phyloP scores from a whole-genome alignment of 2,888 invertebrate species.

The Nomada fabriciana region DNA sequence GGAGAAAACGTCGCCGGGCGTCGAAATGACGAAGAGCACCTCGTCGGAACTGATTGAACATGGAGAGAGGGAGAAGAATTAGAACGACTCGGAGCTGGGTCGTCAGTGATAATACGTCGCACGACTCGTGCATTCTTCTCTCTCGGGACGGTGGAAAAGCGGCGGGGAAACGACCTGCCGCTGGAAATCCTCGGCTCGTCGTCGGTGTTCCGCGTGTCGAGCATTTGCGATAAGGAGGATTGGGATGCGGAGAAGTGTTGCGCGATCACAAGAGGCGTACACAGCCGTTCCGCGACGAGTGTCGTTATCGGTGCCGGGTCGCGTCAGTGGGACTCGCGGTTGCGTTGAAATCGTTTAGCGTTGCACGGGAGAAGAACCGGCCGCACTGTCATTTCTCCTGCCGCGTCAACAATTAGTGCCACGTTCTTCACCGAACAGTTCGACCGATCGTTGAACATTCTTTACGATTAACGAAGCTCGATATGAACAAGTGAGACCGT shows the following conservation, averaged over 20 bases:
- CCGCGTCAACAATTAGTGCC: slow-evolving; percentile 46
- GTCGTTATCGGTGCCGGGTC: slow-evolving; percentile 33
- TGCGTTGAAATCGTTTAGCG: slow-evolving; percentile 9
- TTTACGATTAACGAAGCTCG: slow-evolving; percentile 40
- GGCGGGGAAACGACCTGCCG: slow-evolving; percentile 23
- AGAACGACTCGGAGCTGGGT: background rate
- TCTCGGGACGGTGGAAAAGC: background rate
- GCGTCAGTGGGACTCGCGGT: background rate
- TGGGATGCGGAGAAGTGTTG: background rate
- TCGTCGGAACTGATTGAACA: slow-evolving; percentile 3
- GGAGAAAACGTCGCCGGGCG: background rate
- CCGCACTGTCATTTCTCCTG: background rate
- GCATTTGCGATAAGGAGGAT: slow-evolving; percentile 12
- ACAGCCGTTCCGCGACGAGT: background rate
- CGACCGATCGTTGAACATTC: slow-evolving; percentile 50
- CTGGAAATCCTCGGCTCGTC: slow-evolving; percentile 47
- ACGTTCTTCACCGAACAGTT: slow-evolving; percentile 38
- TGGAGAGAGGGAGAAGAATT: background rate
- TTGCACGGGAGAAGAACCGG: background rate
- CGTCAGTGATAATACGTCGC: slow-evolving; percentile 26
- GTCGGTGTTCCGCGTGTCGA: slow-evolving; percentile 21
- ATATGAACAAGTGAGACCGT: slow-evolving; percentile 14
- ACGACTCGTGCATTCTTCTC: slow-evolving; percentile 21
- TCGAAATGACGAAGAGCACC: background rate
- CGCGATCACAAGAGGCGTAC: background rate